A percentile compares a stretch with the other conserved stretches of the same genome.
Conservation (phyloP, 2,797 vertebrate species). For the Psittacula derbiana region DNA sequence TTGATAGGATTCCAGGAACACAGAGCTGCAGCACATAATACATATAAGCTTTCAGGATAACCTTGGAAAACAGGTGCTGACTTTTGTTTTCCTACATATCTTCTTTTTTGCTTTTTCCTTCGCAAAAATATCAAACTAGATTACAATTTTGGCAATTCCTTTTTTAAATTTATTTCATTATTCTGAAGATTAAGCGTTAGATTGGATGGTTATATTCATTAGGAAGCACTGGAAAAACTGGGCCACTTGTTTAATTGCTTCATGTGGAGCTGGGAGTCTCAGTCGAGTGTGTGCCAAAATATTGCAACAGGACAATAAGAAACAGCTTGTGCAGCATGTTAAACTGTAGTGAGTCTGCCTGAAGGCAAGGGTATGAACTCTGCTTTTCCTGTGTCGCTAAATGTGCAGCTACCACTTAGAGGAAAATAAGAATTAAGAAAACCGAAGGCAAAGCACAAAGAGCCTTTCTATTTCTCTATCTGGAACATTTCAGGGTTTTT, state of each 20-base stretch:
- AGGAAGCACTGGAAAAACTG: neutral
- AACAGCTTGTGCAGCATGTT: neutral
- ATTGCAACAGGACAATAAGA: neutral
- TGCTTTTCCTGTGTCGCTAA: neutral
- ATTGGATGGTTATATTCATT: neutral
- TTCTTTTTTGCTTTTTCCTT: neutral
- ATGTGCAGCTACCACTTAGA: neutral
- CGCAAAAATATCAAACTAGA: neutral
- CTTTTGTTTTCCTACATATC: neutral
- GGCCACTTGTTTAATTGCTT: neutral
- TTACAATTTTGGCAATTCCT: fast-evolving
- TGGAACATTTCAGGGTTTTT: neutral
- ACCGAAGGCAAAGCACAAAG: neutral
- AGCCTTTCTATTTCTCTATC: neutral
- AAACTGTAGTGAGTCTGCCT: neutral
- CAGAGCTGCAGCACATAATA: neutral
- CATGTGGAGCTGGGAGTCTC: neutral
- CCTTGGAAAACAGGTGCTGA: neutral
- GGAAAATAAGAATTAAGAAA: neutral
- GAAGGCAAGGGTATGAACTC: neutral
- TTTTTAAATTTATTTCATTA: neutral
- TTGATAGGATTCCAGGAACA: neutral
- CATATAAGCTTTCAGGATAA: neutral
- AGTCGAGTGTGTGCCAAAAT: neutral
- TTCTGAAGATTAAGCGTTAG: neutral